Conservation (phyloP, 2,888 invertebrate genomes). For the Leptopilina syphax region DNA sequence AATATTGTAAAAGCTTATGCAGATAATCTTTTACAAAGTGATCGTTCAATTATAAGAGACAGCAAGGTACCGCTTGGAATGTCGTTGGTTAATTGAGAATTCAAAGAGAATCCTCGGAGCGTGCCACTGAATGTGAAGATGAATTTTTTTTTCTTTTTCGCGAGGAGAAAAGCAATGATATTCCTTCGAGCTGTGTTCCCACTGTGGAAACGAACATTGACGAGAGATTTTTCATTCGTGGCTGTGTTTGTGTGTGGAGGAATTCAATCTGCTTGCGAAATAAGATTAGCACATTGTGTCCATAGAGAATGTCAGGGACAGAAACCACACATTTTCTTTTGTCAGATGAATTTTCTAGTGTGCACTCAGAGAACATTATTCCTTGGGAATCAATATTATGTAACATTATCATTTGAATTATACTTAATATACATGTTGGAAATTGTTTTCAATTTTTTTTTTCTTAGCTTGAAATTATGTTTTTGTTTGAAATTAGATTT, state of each 20-base stretch:
- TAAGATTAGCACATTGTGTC: conserved; percentile 31
- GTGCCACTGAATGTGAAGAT: conserved; percentile 34
- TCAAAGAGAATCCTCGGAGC: conserved; percentile 19
- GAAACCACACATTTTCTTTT: conserved; percentile 28
- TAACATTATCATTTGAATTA: conserved; percentile 8
- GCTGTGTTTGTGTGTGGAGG: not conserved
- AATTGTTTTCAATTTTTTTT: not conserved
- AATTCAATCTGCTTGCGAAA: conserved; percentile 38
- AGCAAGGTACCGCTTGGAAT: conserved; percentile 11
- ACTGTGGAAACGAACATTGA: conserved; percentile 18
- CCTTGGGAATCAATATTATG: conserved; percentile 15
- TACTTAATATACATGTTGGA: not conserved
- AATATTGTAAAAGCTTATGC: too few relatives aligned
- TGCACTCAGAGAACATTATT: not conserved
- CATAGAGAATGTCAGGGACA: conserved; percentile 34
- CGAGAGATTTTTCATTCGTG: conserved; percentile 33
- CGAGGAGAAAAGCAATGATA: conserved; percentile 5
- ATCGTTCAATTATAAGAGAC: conserved; percentile 28
- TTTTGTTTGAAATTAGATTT: too few relatives aligned
- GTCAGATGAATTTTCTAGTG: not conserved
- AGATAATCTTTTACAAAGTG: too few relatives aligned
- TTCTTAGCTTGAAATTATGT: too few relatives aligned
- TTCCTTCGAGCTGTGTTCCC: conserved; percentile 15
- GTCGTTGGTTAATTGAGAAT: conserved; percentile 28
- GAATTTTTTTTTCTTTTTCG: conserved; percentile 6